Percentiles rank a stretch among this genome's conserved stretches.
phyloP scores from a whole-genome alignment of 2,888 invertebrate genomes.

The Callinectes sapidus region DNA sequence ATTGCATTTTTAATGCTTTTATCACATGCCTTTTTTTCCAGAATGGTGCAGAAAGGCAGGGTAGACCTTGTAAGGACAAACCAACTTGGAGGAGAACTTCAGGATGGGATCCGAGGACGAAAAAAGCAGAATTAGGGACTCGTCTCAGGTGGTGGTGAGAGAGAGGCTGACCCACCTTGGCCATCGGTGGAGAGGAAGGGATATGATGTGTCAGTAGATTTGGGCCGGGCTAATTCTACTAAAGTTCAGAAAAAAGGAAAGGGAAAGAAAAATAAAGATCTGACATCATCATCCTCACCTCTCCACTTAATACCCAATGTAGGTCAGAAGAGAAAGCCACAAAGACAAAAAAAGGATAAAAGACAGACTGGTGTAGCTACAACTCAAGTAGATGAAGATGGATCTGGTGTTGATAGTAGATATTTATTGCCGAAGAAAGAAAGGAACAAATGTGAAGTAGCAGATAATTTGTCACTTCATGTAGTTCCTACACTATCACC shows the following conservation, averaged over 20 bases:
- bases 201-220: background rate
- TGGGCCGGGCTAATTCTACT: background rate
- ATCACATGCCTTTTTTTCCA: background rate
- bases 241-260: background rate
- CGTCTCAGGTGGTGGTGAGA: conserved; percentile 40
- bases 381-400: background rate
- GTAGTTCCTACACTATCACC: conserved; percentile 26
- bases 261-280: background rate
- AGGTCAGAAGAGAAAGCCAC: background rate
- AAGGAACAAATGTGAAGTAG: background rate
- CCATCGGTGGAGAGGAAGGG: background rate
- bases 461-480: background rate
- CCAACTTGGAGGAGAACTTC: background rate
- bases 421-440: background rate
- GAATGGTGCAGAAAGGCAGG: conserved; percentile 28
- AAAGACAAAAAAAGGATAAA: background rate
- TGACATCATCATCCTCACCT: background rate
- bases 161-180: background rate
- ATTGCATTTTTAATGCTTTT: background rate
- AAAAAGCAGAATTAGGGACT: conserved; percentile 33
- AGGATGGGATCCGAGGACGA: background rate
- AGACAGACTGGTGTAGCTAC: background rate
- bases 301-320: background rate
- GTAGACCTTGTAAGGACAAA: background rate
- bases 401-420: background rate